Evolutionary conservation across 1,140 invertebrate genomes (phyloP), one percentile per base, ranked within the genome.

Genomic region (Pachyrhynchus sulphureomaculatus): DNA sequence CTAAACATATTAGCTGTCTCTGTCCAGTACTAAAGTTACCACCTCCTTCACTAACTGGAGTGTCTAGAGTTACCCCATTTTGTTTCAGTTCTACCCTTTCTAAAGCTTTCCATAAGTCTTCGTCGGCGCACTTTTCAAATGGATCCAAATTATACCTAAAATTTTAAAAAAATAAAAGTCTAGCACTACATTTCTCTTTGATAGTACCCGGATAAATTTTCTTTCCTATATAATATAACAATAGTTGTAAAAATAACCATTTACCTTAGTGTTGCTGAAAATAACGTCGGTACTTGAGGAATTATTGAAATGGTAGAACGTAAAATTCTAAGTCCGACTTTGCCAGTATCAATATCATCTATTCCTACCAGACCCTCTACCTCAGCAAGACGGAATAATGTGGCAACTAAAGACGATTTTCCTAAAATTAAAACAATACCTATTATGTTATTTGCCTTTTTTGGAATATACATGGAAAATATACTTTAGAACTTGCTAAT

Each of bases 21-120:
- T 95, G 91, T 0, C 93, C 93, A 15, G 91, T 87, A 65, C 89
- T 92, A 57, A 93, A 88, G 71, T 93, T 93, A 5, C 80, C 76
- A 1, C 91, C 92, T n/a, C 87, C 83, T 72, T 88, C 85, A 0
- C 83, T 80, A 1, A 92, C 81, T 66, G 81, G 73, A 20, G 82
- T 83, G 33, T 90, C 84, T 15, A 91, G 67, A 0, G 79, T 67
- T 83, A 86, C 18, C 83, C 84, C 49, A 12, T 36, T 65, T 24
- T 78, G 63, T 68, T 77, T 81, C 42, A 83, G 45, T 66, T 83
- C 75, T 0, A 82, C 85, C 80, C 85, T 79, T 55, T 84, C 84
- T 5, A 93, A 73, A 13, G 82, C 88, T 59, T 78, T 77, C 90
- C 90, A 92, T 57, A 47, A 75, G 15, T 79, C 71, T 3, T 80